Percentiles rank a stretch among this genome's conserved stretches.
Conservation (phyloP, 2,888 invertebrate genomes). For the Harpalus rubripes region DNA sequence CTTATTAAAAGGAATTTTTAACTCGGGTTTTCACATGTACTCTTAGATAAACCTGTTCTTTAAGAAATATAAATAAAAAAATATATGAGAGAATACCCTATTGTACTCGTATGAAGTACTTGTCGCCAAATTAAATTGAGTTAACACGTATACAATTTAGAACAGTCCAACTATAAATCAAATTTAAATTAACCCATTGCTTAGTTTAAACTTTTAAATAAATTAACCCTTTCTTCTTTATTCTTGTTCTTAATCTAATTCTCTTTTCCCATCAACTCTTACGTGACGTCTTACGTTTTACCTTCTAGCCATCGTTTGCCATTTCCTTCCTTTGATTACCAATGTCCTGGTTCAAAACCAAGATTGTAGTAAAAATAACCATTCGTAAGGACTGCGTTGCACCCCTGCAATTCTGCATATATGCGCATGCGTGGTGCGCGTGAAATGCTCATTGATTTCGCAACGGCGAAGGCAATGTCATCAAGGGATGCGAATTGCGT, state of each 20-base stretch:
- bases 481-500: not conserved
- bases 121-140: no score
- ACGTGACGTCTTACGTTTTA: not conserved
- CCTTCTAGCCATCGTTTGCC: not conserved
- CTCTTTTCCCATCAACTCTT: no score
- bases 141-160: not conserved
- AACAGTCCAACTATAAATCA: not conserved
- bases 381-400: slow-evolving; percentile 13
- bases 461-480: slow-evolving; percentile 1
- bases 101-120: no score
- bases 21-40: no score
- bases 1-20: no score
- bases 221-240: not conserved
- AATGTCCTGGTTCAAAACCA: not conserved
- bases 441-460: slow-evolving; percentile 58
- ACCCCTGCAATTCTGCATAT: slow-evolving; percentile 54
- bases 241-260: not conserved
- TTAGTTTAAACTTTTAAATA: not conserved
- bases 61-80: no score
- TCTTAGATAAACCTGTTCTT: no score
- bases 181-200: not conserved
- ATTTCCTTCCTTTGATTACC: not conserved
- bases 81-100: no score
- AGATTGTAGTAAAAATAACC: not conserved
- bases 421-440: slow-evolving; percentile 39